phyloP scores from a whole-genome alignment of 1,140 invertebrate species.

The Fopius arisanus region DNA sequence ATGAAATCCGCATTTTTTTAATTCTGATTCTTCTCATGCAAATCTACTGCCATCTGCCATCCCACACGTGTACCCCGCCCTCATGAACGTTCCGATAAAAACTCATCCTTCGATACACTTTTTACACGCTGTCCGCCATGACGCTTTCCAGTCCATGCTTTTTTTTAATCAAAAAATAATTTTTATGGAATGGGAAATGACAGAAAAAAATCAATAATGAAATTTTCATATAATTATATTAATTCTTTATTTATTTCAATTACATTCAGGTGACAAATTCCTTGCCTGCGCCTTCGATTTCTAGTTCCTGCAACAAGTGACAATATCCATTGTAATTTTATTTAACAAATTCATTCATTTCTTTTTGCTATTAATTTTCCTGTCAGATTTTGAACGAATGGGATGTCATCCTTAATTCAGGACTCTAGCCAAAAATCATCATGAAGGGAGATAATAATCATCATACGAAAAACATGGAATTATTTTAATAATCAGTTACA shows the following conservation, averaged over 20 bases:
- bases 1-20: too few species aligned
- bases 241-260: not conserved
- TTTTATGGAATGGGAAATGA: too few species aligned
- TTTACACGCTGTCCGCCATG: too few species aligned
- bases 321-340: not conserved
- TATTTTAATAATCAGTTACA: slow-evolving; percentile 18
- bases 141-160: too few species aligned
- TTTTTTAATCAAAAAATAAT: slow-evolving; percentile 6
- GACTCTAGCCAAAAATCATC: slow-evolving; percentile 63
- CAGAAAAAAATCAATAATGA: not conserved
- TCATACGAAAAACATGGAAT: not conserved
- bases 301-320: not conserved
- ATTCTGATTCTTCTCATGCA: too few species aligned
- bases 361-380: not conserved
- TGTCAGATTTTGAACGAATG: slow-evolving; percentile 48
- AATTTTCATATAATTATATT: too few species aligned
- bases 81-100: too few species aligned
- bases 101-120: too few species aligned
- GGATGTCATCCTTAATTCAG: slow-evolving; percentile 58
- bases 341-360: not conserved
- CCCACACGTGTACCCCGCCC: too few species aligned
- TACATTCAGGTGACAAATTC: not conserved
- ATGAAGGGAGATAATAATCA: slow-evolving; percentile 17
- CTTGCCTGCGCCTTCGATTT: not conserved
- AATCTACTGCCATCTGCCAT: too few species aligned